Evolutionary conservation across 2,113 vertebrate species (phyloP), one percentile per base, ranked within the genome.

Genomic region (Scophthalmus maximus): DNA sequence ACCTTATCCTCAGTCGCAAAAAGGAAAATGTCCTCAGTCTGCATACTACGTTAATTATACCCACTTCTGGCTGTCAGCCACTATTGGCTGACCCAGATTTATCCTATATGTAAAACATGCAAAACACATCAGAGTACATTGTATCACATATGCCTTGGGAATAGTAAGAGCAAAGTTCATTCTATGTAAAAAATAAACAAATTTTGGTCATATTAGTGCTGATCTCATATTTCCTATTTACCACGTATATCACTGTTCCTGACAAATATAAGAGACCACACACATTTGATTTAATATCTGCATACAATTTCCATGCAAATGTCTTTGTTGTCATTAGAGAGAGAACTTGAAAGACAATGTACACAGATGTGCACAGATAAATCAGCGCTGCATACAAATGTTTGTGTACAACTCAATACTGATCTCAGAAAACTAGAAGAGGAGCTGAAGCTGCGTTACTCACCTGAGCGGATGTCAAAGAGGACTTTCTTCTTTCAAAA

Each of bases 391-490:
- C 11, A 15, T 57, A 22, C 1, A 17, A 5, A 34, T n/a, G n/a
- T 44, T 12, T 2, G 30, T 32, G 5, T 8, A 14, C 0, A 27
- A 36, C 3, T 8, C 46, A 18, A 23, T 18, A 12, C 11, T 22
- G 7, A n/a, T 22, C 20, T 0, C 9, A 6, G 10, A 17, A 5
- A 12, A 17, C 8, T 23, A 17, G 1, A 1, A 32, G 8, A 61
- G 20, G 1, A 25, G n/a, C n/a, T n/a, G n/a, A 30, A 68, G 63
- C 15, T 10, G 27, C 1, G 49, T 20, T 3, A 64, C 87, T 81
- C 30, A 87, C 87, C 82, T 76, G 64, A 22, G n/a, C 40, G 47
- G 30, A 15, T 78, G 52, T 32, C n/a, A 49, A 1, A 18, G 23
- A 78, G 46, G 5, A n/a, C 22, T 76, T n/a, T 22, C 50, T 27